Conservation (phyloP, 2,888 invertebrate genomes). For the Odontocerum albicorne region DNA sequence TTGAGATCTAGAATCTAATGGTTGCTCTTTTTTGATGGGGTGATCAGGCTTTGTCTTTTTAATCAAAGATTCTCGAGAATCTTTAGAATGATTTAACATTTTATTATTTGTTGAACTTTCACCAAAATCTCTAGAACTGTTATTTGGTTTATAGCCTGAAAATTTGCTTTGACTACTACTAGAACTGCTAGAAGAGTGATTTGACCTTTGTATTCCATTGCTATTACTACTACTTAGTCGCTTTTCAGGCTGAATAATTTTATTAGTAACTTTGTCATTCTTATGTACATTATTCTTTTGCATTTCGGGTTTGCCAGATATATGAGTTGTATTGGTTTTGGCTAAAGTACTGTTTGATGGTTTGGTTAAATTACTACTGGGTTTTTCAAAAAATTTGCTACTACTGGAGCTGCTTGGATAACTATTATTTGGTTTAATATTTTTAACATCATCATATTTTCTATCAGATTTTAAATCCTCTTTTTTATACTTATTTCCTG, state of each 20-base stretch:
- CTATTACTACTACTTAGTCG: slow-evolving; percentile 1
- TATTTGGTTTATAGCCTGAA: no score
- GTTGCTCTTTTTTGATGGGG: not conserved
- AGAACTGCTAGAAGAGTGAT: slow-evolving; percentile 2
- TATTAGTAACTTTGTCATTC: not conserved
- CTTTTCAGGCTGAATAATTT: slow-evolving; percentile 6
- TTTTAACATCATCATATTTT: slow-evolving; percentile 28
- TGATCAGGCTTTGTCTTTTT: not conserved
- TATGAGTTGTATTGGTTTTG: not conserved
- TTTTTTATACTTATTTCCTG: slow-evolving; percentile 45
- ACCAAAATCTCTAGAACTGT: no score
- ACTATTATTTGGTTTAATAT: slow-evolving; percentile 11
- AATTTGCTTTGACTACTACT: no score
- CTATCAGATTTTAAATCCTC: slow-evolving; percentile 46
- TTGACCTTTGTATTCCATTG: not conserved
- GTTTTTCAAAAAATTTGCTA: not conserved
- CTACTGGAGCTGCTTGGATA: not conserved
- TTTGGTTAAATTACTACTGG: not conserved
- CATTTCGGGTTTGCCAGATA: not conserved
- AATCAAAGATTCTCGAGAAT: no score
- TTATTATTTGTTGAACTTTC: no score
- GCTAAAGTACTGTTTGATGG: not conserved
- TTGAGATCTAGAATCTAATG: slow-evolving; percentile 1
- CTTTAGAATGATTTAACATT: no score
- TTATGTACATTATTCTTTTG: not conserved